Evolutionary conservation across 2,888 invertebrate genomes (phyloP), one percentile per base, ranked within the genome.

Genomic region (Dendrolimus houi): DNA sequence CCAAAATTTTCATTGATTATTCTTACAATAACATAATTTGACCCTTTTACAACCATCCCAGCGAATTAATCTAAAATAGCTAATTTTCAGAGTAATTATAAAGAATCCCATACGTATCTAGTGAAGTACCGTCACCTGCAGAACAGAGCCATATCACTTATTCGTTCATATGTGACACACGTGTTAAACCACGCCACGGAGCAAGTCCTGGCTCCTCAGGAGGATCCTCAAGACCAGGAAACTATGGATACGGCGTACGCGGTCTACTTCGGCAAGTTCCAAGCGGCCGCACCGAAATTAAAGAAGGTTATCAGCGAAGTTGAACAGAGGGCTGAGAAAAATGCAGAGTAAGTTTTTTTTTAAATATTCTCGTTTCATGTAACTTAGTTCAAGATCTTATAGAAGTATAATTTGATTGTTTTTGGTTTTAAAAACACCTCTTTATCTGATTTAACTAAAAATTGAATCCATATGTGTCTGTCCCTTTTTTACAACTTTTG

Each of bases 181-280:
- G 92, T 96, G 2, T 87, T 98, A 58, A 93, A 94, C 59, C 94
- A 94, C 68, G 95, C 97, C 0, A 96, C 96, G 0, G 95, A 95
- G 68, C 95, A 95, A 72, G 94, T 94, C 1, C 69, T 93, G 9
- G 91, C 87, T 58, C 91, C 85, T 0, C 71, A 83, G 1, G 81
- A 81, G 7, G 77, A 77, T 0, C 64, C 68, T 1, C 70, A 65
- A 0, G 83, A 83, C 8, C 77, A 79, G 57, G 83, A 82, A 14
- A 76, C 82, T 29, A 89, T 92, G 12, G 95, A 96, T 68, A 93
- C 95, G 0, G 94, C 95, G 42, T 96, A 94, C 88, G 97, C 95
- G 55, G 93, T 93, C 52, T 98, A 97, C 75, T 99, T 99, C 75
- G 98, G 98, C 0, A 97, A 98, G 85, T 99, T 99, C 79, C 96